These are phyloP conservation scores for Lissonota sp. DNA, from an alignment of 2,888 invertebrate species.

Conservation along the genomic window DNA sequence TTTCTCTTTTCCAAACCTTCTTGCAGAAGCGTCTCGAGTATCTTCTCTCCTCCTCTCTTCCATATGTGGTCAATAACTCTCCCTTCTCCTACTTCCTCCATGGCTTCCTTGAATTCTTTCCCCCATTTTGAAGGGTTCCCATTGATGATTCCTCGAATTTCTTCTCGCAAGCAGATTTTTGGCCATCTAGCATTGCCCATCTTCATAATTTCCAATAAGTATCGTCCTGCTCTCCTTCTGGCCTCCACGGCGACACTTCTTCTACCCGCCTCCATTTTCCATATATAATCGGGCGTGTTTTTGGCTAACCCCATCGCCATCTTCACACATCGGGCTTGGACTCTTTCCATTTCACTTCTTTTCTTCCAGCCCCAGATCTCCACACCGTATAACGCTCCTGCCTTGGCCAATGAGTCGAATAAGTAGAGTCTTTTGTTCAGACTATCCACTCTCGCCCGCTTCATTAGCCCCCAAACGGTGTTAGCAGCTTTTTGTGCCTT, in stretches of 20 bases:
- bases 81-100: conserved; percentile 15
- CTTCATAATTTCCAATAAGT: neutral
- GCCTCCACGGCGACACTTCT: conserved; percentile 6
- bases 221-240: conserved; percentile 43
- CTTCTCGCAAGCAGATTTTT: conserved; percentile 30
- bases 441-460: conserved; percentile 21
- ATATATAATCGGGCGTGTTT: conserved; percentile 37
- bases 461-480: conserved; percentile 52
- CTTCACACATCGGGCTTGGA: conserved; percentile 17
- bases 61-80: conserved; percentile 3
- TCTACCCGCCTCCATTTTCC: conserved; percentile 32
- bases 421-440: conserved; percentile 19
- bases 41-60: neutral
- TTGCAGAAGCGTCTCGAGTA: neutral
- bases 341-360: conserved; percentile 11
- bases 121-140: conserved; percentile 28
- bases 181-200: conserved; percentile 40
- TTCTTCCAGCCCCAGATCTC: conserved; percentile 44
- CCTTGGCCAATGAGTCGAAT: conserved; percentile 25
- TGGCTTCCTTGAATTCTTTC: conserved; percentile 4
- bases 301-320: conserved; percentile 23
- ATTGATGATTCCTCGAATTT: conserved; percentile 11
- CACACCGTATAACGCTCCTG: conserved; percentile 43
- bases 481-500: conserved; percentile 43
- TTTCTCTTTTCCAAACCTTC: conserved; percentile 8